These are phyloP conservation scores for Aphis gossypii DNA, from an alignment of 1,140 invertebrate genomes.

Conservation along the genomic window DNA sequence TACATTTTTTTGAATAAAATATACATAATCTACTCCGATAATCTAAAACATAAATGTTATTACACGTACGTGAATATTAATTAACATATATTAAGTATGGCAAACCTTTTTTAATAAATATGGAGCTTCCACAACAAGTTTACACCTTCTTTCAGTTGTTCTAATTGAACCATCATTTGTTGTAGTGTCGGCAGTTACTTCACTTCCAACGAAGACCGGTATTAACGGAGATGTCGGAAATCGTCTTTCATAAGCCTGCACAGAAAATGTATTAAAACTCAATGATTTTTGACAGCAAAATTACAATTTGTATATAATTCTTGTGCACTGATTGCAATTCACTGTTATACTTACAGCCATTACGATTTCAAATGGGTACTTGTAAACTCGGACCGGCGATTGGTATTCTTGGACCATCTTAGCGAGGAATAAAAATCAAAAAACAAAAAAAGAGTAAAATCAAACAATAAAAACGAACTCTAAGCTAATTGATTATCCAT, in stretches of 20 bases:
- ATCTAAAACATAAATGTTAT: conserved; percentile 72
- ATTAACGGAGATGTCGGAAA: conserved; percentile 96
- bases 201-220: conserved; percentile 91
- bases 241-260: conserved; percentile 89
- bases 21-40: conserved; percentile 91
- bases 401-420: conserved; percentile 96
- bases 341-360: conserved; percentile 84
- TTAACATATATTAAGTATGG: neutral
- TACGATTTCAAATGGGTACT: conserved; percentile 94
- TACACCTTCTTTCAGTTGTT: conserved; percentile 88
- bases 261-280: conserved; percentile 60
- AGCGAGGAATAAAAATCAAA: conserved; percentile 39
- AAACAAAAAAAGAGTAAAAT: conserved; percentile 53
- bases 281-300: neutral
- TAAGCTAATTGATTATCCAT: conserved; percentile 54
- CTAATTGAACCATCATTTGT: conserved; percentile 80
- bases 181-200: conserved; percentile 80
- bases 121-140: conserved; percentile 92
- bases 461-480: conserved; percentile 55
- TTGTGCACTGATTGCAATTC: neutral
- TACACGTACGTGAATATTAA: neutral
- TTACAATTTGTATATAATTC: neutral
- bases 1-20: conserved; percentile 92
- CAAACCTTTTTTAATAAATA: conserved; percentile 93
- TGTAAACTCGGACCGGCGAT: conserved; percentile 94